Conservation (phyloP, 1,140 invertebrate species). For the Pseudobourletiella spinata region DNA sequence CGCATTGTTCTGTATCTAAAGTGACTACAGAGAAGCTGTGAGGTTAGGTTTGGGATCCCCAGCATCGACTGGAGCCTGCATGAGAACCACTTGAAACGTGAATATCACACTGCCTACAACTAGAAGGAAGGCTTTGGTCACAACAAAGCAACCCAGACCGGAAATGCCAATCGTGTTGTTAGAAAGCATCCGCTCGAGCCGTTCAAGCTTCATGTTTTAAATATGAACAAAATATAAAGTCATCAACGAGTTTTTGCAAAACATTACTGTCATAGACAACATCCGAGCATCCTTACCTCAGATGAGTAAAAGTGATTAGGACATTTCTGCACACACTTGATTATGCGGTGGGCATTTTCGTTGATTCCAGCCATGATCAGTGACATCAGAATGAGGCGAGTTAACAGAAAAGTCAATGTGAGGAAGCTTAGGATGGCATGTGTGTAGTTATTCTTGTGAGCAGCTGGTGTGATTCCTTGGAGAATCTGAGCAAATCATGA, state of each 20-base stretch:
- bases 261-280: background rate
- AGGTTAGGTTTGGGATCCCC: too few species aligned
- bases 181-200: constrained; percentile 13
- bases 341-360: constrained; percentile 18
- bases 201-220: background rate
- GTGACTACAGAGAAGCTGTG: too few species aligned
- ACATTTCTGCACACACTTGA: constrained; percentile 19
- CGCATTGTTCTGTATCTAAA: too few species aligned
- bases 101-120: constrained; percentile 12
- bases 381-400: constrained; percentile 7
- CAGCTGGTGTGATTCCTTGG: constrained; percentile 16
- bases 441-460: background rate
- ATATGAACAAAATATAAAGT: background rate
- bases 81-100: constrained; percentile 20
- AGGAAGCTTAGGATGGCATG: background rate
- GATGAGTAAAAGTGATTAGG: background rate
- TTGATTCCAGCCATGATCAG: constrained; percentile 11
- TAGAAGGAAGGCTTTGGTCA: constrained; percentile 12
- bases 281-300: background rate
- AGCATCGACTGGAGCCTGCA: constrained; percentile 8
- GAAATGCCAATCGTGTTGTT: constrained; percentile 7
- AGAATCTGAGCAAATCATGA: constrained; percentile 5
- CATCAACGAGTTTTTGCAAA: too few species aligned
- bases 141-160: constrained; percentile 11
- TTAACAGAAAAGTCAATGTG: constrained; percentile 11